Base-by-base conservation (phyloP, 2,113 vertebrate species). In the Cyanocitta stelleri region DNA sequence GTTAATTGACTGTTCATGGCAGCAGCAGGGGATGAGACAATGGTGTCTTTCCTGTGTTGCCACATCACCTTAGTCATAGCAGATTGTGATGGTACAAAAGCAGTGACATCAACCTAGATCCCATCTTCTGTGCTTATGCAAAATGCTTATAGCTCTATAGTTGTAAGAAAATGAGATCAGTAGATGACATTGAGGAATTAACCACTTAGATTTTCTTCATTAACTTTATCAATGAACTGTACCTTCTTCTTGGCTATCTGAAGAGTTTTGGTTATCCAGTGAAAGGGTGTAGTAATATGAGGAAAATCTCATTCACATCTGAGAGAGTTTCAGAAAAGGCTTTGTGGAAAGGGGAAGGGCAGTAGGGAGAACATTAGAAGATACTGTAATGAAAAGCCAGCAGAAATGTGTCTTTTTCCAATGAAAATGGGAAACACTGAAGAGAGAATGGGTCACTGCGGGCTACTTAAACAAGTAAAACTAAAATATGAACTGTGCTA, bases 391-490 rank as follows among this genome's bases (percentile, higher is more conserved):
- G 78, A 62, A 91, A 96, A 90, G 7, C 37, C 59, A 63, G 46
- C 41, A 94, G 87, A 62, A 93, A 61, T 37, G 30, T 44, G 19
- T 88, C 68, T 88, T 81, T 22, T 90, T 93, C 55, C 61, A 78
- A 37, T 33, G 64, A 74, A 91, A 91, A 86, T 30, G 59, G 72
- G 75, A 66, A 73, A 79, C 13, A 17, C 21, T 48, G 75, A 52
- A 27, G 48, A 88, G 37, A 83, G 10, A 89, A 79, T 46, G 54
- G 22, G 72, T 88, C 93, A 86, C 79, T 43, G 72, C 5, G 24
- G 68, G 75, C 82, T 86, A 77, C 82, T 94, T 87, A 74, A 90
- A 71, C 27, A 74, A 88, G 63, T 67, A 61, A 89, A 95, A 87
- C 41, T 82, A 77, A 92, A 95, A 81, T 71, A 87, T 41, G 26